Base-by-base conservation (phyloP, 2,113 vertebrate species). In the Bujurquina vittata region DNA sequence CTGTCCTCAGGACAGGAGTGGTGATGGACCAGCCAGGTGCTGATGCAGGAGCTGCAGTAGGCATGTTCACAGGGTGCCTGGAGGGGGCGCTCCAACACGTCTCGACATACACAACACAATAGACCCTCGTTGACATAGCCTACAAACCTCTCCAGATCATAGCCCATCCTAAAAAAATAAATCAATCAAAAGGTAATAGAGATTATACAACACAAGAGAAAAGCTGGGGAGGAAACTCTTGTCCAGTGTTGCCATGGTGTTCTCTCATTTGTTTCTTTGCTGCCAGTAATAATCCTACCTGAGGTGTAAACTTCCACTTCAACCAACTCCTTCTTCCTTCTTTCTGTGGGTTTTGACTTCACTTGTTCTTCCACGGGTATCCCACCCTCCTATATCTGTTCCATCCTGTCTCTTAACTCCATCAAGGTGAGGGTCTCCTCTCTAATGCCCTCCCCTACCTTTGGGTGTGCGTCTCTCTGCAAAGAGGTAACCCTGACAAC, bases 61-160 rank as follows among this genome's bases (percentile, higher is more conserved):
- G 96, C 96, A 0, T 98, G 97, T 37, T 98, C 97, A 15, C 97
- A 98, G 1, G 97, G 97, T 35, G 97, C 97, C 94, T 98, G 97
- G n/a, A 98, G 85, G 0, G 97, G 96, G 54, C 97, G 96, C 83
- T 97, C 95, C 1, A 97, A 75, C 80, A 98, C 97, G 1, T 96
- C 96, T 0, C 96, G 96, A 91, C 97, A 98, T 85, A 97, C 96
- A 79, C 96, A 97, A 92, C 97, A 98, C 17, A 98, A 77, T 0
- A 98, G 95, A 54, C 97, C 97, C 29, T 98, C 97, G 0, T 97
- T 98, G 60, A 98, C 97, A 0, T 96, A 97, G 65, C 97, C 97
- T 56, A 98, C 95, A 7, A 98, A 98, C 80, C 96, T 96, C 67
- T 98, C 97, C 61, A 96, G 93, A 11, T 98, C 97, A 76, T 96